Conservation (phyloP, 2,888 invertebrate species). For the Erebia epiphron region DNA sequence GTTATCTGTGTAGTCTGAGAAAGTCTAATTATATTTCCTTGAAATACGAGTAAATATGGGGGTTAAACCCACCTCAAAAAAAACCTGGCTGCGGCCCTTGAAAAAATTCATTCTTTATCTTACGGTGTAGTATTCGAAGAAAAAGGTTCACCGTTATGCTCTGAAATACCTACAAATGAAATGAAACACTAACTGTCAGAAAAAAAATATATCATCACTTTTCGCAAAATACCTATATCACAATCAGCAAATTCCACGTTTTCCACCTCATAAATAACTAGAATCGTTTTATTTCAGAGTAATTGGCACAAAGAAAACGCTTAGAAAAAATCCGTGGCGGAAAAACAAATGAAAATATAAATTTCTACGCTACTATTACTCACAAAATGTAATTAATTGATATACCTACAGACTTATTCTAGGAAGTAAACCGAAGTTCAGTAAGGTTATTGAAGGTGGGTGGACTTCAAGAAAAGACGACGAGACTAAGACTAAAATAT, state of each 20-base stretch:
- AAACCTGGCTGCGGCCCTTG: background rate
- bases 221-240: background rate
- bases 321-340: background rate
- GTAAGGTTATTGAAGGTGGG: slow-evolving; percentile 4
- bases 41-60: background rate
- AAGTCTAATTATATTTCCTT: background rate
- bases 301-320: background rate
- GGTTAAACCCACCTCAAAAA: background rate
- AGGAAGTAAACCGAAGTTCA: background rate
- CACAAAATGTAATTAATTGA: background rate
- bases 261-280: background rate
- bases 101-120: background rate
- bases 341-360: background rate
- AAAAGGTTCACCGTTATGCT: background rate
- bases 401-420: background rate
- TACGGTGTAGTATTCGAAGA: background rate
- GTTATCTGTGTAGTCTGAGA: too few relatives aligned
- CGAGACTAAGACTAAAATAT: background rate
- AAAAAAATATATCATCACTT: too few relatives aligned
- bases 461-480: background rate
- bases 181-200: background rate
- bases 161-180: background rate
- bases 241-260: background rate
- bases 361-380: background rate
- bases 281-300: background rate